Evolutionary conservation across 1,140 invertebrate species (phyloP).

Genomic region (Sitobion miscanthi): DNA sequence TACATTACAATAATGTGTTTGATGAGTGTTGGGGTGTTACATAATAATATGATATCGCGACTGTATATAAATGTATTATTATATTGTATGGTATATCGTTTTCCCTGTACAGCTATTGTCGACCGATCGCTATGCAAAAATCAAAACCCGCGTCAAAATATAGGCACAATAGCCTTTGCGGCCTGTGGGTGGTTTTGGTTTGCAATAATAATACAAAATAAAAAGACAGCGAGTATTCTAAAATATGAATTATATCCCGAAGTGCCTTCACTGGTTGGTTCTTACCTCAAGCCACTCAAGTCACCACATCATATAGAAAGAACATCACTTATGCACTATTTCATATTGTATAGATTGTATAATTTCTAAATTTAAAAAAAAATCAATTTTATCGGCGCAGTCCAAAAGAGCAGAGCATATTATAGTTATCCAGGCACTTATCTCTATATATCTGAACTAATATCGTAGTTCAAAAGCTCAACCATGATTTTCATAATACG

Average conservation of each 20-base stretch:
- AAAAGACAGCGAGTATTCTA: too few relatives aligned
- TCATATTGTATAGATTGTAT: too few relatives aligned
- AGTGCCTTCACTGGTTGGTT: too few relatives aligned
- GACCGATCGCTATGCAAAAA: background rate
- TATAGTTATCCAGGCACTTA: background rate
- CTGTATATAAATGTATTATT: too few relatives aligned
- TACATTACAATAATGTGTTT: background rate
- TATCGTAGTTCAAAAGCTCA: background rate
- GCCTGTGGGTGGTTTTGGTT: background rate
- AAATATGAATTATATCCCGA: too few relatives aligned
- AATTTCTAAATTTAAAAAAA: too few relatives aligned
- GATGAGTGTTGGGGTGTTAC: background rate
- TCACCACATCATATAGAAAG: too few relatives aligned
- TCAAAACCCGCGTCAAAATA: background rate
- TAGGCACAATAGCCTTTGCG: background rate
- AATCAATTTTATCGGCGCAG: too few relatives aligned
- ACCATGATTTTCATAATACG: background rate
- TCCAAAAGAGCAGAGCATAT: too few relatives aligned
- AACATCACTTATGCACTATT: too few relatives aligned
- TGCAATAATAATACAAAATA: too few relatives aligned
- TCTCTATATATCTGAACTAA: background rate
- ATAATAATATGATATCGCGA: background rate
- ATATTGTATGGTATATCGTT: background rate
- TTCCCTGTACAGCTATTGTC: background rate
- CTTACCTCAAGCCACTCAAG: too few relatives aligned